Evolutionary conservation across 2,888 invertebrate genomes (phyloP), one percentile per base, ranked within the genome.

Genomic region (Eristalis pertinax): DNA sequence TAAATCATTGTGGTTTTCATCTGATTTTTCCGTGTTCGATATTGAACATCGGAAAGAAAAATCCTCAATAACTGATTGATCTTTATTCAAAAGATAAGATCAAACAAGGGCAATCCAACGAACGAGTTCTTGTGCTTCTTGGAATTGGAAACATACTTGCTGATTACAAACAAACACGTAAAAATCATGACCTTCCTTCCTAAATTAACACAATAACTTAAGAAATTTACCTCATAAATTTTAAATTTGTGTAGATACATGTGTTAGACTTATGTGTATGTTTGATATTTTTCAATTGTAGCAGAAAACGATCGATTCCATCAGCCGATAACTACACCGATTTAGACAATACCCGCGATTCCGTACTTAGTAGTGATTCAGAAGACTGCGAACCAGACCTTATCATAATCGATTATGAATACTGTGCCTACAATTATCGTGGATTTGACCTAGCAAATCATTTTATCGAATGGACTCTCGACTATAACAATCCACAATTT

Each of bases 401-500:
- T 41, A 96, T 97, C 19, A 94, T 98, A 35, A 98, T 97, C 91
- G 99, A 99, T 92, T 99, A 97, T 92, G 98, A 99, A 93, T 99
- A 98, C 92, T 98, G 98, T 92, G 97, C 98, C 0, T 99, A 99
- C 93, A 98, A 99, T 92, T 97, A 97, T 90, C 94, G 98, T 70
- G 98, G 96, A 0, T 99, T 98, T 93, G 99, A 99, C 93, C 94
- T 99, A 69, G 98, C 98, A 3, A 99, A 99, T 93, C 99, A 99
- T 91, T 98, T 99, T 92, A 95, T 97, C 88, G 99, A 99, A 92
- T 98, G 98, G 97, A 95, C 95, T 0, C 97, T 97, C 91, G 97
- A 98, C 91, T 98, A 99, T 92, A 97, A 96, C 0, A 95, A 95
- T 80, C 94, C 95, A 0, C 94, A 95, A 41, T 95, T 95, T 89